Base-by-base conservation (phyloP, 2,113 vertebrate species). In the Caloenas nicobarica region DNA sequence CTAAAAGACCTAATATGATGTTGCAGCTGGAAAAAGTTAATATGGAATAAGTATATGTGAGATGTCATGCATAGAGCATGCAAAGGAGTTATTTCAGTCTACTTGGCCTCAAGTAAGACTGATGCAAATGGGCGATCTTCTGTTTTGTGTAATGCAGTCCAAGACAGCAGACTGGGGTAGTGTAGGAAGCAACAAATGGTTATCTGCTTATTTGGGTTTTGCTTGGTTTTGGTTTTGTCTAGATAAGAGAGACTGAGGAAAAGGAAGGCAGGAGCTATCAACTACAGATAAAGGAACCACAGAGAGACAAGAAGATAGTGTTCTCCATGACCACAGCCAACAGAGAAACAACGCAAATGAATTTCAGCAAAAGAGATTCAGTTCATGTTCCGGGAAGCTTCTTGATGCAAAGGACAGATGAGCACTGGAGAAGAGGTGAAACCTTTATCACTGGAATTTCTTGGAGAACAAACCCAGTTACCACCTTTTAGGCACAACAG, bases 291-390 rank as follows among this genome's bases (percentile, higher is more conserved):
- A 88, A 56, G 2, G 10, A 77, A 40, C 25, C 25, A 12, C 5
- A 25, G 8, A 2, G 14, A 58, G 31, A 16, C 9, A 13, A 61
- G 74, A 58, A 57, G 60, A 61, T 1, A 31, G 13, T 33, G 25
- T 17, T 66, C 50, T 74, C 51, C 0, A 0, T 6, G 11, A 61
- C 34, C 1, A 2, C 17, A 69, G 23, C 5, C 25, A 65, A 24
- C 1, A 38, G 40, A 65, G 11, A 22, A 82, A 74, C 13, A 74
- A 31, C 9, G 12, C 5, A 31, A 84, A 73, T 1, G 7, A 81
- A 56, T 65, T 34, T 44, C 0, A 65, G 34, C 11, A 46, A 56
- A 81, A 77, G 42, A 77, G 16, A 86, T 36, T 31, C 29, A 56
- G 34, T 42, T 61, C 25, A 46, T 33, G 53, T 89, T 77, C 16